A percentile compares a stretch with the other conserved stretches of the same genome.
These are phyloP conservation scores for Lepidostoma basale DNA, from an alignment of 1,140 invertebrate genomes.

Conservation along the genomic window DNA sequence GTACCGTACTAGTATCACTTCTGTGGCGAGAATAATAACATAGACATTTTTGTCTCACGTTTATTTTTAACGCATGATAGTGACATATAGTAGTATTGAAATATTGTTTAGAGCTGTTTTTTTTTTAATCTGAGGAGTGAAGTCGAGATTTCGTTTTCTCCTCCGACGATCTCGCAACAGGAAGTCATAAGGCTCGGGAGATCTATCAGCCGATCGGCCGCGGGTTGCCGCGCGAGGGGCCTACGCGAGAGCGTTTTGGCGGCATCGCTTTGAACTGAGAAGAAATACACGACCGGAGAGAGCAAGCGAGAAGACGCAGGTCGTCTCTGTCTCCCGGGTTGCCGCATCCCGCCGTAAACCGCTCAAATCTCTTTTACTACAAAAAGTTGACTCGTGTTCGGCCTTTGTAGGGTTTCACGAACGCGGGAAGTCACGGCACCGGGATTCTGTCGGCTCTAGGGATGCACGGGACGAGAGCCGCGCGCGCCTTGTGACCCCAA, in stretches of 20 bases:
- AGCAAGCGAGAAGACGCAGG: slow-evolving; percentile 17
- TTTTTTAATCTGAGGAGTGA: not conserved
- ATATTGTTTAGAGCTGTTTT: slow-evolving; percentile 2
- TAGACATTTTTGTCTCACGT: not conserved
- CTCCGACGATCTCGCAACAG: not conserved
- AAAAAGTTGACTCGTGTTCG: not conserved
- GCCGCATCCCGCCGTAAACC: slow-evolving; percentile 15
- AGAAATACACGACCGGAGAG: slow-evolving; percentile 18
- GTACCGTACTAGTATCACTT: not conserved
- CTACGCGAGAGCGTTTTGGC: slow-evolving; percentile 28
- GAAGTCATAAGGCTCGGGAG: slow-evolving; percentile 24
- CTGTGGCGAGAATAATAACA: slow-evolving; percentile 3
- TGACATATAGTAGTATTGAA: not conserved
- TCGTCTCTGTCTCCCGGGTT: slow-evolving; percentile 7
- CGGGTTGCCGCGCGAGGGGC: slow-evolving; percentile 5
- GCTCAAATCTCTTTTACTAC: slow-evolving; percentile 6
- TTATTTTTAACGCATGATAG: not conserved
- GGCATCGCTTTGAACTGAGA: slow-evolving; percentile 37
- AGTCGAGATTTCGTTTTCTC: not conserved
- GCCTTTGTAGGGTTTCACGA: not conserved
- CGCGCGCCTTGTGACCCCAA: not conserved
- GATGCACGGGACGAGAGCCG: not conserved
- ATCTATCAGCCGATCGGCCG: slow-evolving; percentile 8
- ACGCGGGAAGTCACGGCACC: not conserved
- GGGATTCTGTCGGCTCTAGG: not conserved